Conservation (phyloP, 1,140 invertebrate species). For the Galendromus occidentalis region DNA sequence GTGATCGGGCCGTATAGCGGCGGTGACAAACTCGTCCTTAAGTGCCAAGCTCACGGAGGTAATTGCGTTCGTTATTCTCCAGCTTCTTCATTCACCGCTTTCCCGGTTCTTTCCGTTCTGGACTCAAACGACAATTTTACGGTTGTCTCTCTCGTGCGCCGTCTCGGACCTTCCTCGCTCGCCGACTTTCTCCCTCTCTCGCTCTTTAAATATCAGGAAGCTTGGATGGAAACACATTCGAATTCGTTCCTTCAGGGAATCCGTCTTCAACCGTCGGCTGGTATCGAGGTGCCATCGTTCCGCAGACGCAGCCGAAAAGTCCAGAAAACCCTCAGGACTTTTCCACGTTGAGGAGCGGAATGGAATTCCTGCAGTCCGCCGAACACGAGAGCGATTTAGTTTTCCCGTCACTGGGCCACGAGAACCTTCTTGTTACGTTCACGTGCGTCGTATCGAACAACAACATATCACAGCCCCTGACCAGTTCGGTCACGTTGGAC, state of each 20-base stretch:
- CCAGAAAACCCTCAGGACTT: slow-evolving; percentile 31
- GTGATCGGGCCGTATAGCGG: slow-evolving; percentile 24
- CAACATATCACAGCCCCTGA: slow-evolving; percentile 48
- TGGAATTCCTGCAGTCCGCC: slow-evolving; percentile 41
- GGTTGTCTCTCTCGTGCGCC: too few relatives aligned
- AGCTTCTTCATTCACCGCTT: slow-evolving; percentile 1
- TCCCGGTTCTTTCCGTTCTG: not conserved
- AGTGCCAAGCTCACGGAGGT: slow-evolving; percentile 62
- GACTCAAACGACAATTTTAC: too few relatives aligned
- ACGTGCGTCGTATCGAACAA: slow-evolving; percentile 67
- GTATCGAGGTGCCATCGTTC: slow-evolving; percentile 46
- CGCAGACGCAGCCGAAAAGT: not conserved
- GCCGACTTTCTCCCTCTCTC: too few relatives aligned
- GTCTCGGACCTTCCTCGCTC: too few relatives aligned
- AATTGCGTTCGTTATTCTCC: slow-evolving; percentile 26
- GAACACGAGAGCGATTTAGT: slow-evolving; percentile 53
- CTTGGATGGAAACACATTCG: too few relatives aligned
- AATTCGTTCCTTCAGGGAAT: slow-evolving; percentile 38
- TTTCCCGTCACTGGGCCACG: slow-evolving; percentile 43
- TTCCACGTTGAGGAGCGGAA: slow-evolving; percentile 43
- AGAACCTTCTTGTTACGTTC: slow-evolving; percentile 54
- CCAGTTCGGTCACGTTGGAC: slow-evolving; percentile 57
- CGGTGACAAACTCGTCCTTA: slow-evolving; percentile 38
- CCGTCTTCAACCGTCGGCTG: slow-evolving; percentile 53
- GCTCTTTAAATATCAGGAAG: too few relatives aligned